Percentiles rank a stretch among this genome's conserved stretches.
Conservation (phyloP, 2,113 vertebrate genomes). For the Rhinogobius similis region DNA sequence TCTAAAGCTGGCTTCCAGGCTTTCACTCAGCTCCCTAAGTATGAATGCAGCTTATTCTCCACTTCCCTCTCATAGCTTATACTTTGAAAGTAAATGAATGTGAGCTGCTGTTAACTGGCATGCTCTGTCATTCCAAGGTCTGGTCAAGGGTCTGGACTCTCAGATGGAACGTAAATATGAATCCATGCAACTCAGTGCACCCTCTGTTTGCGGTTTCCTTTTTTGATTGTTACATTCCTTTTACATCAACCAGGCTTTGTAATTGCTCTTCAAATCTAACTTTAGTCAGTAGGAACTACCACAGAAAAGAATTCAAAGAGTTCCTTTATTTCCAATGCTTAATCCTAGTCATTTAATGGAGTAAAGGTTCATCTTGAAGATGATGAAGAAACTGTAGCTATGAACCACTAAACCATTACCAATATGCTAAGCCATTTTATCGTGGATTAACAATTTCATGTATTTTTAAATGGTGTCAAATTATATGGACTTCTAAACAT, state of each 20-base stretch:
- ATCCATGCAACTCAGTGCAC: constrained; percentile 76
- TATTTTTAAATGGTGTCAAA: not conserved
- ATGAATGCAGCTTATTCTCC: constrained; percentile 53
- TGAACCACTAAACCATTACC: not conserved
- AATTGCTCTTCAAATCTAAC: constrained; percentile 15
- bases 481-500: not conserved
- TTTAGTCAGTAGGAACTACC: constrained; percentile 6
- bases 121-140: constrained; percentile 79
- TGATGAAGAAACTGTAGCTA: too few species aligned
- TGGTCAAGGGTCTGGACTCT: constrained; percentile 77
- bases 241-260: constrained; percentile 8
- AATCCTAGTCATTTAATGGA: not conserved
- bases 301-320: not conserved
- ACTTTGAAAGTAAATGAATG: constrained; percentile 19
- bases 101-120: constrained; percentile 67
- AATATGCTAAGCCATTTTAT: not conserved
- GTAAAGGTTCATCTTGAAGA: not conserved
- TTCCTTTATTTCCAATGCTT: not conserved
- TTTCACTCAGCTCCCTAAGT: constrained; percentile 98
- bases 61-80: constrained; percentile 15
- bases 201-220: constrained; percentile 6
- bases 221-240: constrained; percentile 15
- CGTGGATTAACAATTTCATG: too few species aligned
- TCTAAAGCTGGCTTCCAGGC: constrained; percentile 98
- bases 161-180: constrained; percentile 80